Conservation (phyloP, 2,113 vertebrate genomes). For the Bubo blakistoni region DNA sequence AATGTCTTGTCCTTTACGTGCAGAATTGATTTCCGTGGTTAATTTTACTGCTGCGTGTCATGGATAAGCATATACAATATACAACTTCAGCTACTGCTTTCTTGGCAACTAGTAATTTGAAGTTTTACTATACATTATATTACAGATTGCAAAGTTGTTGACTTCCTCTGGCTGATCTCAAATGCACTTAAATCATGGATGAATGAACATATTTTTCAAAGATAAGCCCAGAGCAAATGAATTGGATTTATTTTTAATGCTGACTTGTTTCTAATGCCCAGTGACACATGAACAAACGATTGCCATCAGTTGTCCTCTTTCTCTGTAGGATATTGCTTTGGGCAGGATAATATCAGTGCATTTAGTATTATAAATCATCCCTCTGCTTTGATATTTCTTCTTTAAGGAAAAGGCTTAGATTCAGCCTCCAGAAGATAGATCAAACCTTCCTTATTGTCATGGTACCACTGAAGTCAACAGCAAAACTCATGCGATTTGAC, state of each 20-base stretch:
- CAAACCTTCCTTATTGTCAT: background rate
- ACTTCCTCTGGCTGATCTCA: background rate
- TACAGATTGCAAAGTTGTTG: background rate
- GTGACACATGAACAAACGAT: constrained; percentile 47
- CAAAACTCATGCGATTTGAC: fast-evolving
- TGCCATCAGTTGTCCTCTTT: constrained; percentile 32
- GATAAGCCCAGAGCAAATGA: constrained; percentile 58
- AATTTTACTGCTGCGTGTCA: background rate
- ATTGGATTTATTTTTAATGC: constrained; percentile 56
- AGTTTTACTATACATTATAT: background rate
- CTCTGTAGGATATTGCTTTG: constrained; percentile 15
- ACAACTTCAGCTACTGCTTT: background rate
- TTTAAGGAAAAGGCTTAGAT: background rate
- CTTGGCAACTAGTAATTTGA: background rate
- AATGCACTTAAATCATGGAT: constrained; percentile 8
- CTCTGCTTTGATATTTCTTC: background rate
- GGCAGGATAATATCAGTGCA: background rate
- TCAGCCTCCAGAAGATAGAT: background rate
- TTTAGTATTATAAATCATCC: constrained; percentile 30
- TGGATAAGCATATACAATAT: background rate
- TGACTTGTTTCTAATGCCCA: constrained; percentile 38
- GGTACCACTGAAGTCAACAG: background rate
- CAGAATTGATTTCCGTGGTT: background rate
- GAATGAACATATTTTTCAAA: constrained; percentile 28
- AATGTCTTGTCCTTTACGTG: fast-evolving